Conservation (phyloP, 2,113 vertebrate species). For the Callithrix jacchus region DNA sequence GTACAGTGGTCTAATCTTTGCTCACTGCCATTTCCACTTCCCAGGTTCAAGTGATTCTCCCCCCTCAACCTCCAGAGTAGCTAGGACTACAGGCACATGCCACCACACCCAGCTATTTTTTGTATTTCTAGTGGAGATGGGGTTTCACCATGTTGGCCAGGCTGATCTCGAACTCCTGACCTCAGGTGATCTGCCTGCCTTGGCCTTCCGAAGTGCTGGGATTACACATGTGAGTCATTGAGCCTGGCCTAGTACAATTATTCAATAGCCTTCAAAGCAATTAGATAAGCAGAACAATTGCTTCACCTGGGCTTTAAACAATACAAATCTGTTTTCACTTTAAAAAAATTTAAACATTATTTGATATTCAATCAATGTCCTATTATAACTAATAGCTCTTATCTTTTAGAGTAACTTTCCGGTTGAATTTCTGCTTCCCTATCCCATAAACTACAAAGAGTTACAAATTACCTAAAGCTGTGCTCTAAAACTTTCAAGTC, state of each 20-base stretch:
- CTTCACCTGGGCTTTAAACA: background rate
- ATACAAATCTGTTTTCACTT: background rate
- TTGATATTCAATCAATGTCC: background rate
- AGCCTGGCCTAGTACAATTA: background rate
- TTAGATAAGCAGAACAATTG: background rate
- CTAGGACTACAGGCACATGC: too few species aligned
- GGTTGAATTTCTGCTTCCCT: background rate
- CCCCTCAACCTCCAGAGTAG: too few species aligned
- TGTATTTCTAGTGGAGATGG: too few species aligned
- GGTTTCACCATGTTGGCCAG: too few species aligned
- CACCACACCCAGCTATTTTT: too few species aligned
- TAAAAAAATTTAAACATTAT: background rate
- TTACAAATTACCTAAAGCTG: background rate
- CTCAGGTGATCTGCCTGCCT: too few species aligned
- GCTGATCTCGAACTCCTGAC: too few species aligned
- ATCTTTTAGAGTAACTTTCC: background rate
- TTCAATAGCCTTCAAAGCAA: conserved; percentile 13
- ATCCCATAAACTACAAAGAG: background rate
- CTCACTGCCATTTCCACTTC: too few species aligned
- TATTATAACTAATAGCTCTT: background rate
- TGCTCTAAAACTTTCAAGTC: background rate
- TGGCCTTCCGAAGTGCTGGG: too few species aligned
- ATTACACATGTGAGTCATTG: too few species aligned
- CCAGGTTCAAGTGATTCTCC: too few species aligned
- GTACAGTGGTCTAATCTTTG: too few species aligned